Evolutionary conservation across 2,797 vertebrate species (phyloP).

Genomic region (Linurgus olivaceus): DNA sequence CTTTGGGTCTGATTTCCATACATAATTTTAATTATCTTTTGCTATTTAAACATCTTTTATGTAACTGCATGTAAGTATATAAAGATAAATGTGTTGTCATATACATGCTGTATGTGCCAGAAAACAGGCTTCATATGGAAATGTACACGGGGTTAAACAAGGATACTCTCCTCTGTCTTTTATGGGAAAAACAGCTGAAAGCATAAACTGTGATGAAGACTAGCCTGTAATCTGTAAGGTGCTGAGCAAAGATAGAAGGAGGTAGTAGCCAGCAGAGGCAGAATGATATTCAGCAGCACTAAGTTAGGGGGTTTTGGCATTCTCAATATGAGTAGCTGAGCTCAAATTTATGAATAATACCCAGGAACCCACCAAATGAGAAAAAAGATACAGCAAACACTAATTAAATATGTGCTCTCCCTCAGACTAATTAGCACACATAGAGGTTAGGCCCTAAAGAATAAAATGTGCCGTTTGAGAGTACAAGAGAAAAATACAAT

Average conservation of each 20-base stretch:
- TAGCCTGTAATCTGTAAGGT: background rate
- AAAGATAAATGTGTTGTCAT: background rate
- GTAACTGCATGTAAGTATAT: background rate
- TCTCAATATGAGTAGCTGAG: background rate
- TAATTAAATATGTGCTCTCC: slow-evolving; percentile 31
- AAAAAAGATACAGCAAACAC: background rate
- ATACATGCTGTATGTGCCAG: background rate
- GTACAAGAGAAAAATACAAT: background rate
- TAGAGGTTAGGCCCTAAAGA: background rate
- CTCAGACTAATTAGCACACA: background rate
- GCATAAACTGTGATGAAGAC: background rate
- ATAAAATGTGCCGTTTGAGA: background rate
- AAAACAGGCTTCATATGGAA: background rate
- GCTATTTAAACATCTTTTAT: background rate
- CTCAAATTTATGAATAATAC: background rate
- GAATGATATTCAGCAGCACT: background rate
- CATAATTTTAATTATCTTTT: background rate
- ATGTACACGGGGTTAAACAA: background rate
- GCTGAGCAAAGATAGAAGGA: background rate
- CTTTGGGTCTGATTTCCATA: background rate
- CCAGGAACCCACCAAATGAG: background rate
- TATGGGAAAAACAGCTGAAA: background rate
- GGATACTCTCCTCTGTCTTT: background rate
- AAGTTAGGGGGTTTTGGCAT: background rate
- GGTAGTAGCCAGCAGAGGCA: background rate